A percentile compares a stretch with the other conserved stretches of the same genome.
These are phyloP conservation scores for Chrysomallon squamiferum DNA, from an alignment of 1,140 invertebrate species.

Conservation along the genomic window DNA sequence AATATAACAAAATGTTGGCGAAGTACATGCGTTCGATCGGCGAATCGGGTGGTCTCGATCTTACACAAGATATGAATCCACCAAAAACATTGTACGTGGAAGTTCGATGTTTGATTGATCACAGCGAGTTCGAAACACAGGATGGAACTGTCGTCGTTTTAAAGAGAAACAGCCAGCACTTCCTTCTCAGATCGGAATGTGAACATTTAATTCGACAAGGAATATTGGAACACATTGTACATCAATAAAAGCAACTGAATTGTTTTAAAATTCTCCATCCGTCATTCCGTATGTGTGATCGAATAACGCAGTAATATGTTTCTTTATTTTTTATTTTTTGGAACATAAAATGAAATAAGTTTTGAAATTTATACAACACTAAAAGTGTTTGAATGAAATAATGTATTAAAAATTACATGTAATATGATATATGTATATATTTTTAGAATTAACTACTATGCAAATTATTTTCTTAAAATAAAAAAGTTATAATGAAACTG, in stretches of 20 bases:
- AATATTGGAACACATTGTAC: conserved; percentile 78
- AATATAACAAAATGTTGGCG: conserved; percentile 86
- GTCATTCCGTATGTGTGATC: too few species aligned
- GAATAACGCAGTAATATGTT: too few species aligned
- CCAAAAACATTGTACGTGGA: conserved; percentile 93
- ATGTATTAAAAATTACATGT: too few species aligned
- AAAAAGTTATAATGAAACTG: too few species aligned
- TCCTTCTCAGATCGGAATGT: conserved; percentile 85
- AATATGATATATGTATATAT: too few species aligned
- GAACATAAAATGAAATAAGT: too few species aligned
- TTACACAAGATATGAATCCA: conserved; percentile 87
- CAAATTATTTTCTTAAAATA: too few species aligned
- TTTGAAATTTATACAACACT: too few species aligned
- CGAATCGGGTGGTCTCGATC: conserved; percentile 80
- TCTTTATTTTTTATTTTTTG: too few species aligned
- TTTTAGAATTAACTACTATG: too few species aligned
- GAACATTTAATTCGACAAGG: conserved; percentile 92
- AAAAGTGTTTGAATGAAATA: too few species aligned
- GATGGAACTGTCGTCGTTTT: conserved; percentile 88
- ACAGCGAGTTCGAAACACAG: conserved; percentile 92
- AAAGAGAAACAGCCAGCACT: conserved; percentile 92
- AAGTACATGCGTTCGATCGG: conserved; percentile 87
- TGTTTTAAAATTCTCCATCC: too few species aligned
- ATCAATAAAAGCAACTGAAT: conserved; percentile 11
- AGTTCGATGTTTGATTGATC: conserved; percentile 87